Base-by-base conservation (phyloP, 2,797 vertebrate species). In the Spinibarbus caldwelli region DNA sequence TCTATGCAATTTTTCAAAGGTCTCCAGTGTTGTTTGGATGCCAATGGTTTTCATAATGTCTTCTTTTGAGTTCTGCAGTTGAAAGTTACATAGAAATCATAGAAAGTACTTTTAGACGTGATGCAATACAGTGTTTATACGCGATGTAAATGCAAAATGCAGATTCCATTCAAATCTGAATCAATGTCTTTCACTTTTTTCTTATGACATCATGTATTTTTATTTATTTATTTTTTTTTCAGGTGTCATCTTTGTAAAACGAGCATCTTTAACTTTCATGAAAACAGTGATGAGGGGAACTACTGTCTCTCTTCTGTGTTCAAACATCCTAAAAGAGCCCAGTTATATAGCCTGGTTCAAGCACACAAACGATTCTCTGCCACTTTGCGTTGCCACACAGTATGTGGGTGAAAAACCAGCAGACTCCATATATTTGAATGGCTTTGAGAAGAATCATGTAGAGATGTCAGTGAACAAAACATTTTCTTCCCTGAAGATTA, bases 311-410 rank as follows among this genome's bases (percentile, higher is more conserved):
- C 71, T 91, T 64, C 26, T 45, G 17, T 91, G 90, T 86, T 2
- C n/a, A 54, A 91, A 91, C 47, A 83, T 72, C 21, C 84, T 91
- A 8, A 76, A 0, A 1, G 0, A 0, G 19, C 2, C 6, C 11
- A 88, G 88, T 7, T 85, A 84, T 1, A 57, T 80, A 2, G 80
- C 87, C 1, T 92, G 91, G 90, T 92, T 88, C 73, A 86, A 85
- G 0, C 66, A 89, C 62, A 57, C 2, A 52, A 80, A 78, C 36
- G 5, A 0, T 71, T 87, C 80, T 6, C 70, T 85, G 6, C 72
- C 82, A 45, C 21, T 81, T 21, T 92, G 90, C 1, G 36, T 92
- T 78, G 64, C 49, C 15, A 84, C 89, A 17, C 77, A 85, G 66
- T 85, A 66, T 5, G 11, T 43, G 6, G 0, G 29, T 1, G 0